Percentiles rank a stretch among this genome's conserved stretches.
Conservation (phyloP, 2,888 invertebrate species). For the Antitype chi region DNA sequence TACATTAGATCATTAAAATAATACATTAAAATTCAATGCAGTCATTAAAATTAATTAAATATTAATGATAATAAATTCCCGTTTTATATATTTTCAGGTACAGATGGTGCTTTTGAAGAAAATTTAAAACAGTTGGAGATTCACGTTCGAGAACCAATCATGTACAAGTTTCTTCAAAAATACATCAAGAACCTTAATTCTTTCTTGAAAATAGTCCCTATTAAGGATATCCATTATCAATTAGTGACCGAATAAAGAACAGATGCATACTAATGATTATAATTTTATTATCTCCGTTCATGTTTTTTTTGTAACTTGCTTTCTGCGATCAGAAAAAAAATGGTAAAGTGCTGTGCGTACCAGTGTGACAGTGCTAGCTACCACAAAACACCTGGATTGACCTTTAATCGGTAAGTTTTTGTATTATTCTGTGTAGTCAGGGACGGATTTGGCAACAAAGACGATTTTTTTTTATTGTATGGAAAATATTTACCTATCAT, state of each 20-base stretch:
- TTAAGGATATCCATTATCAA: constrained; percentile 35
- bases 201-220: constrained; percentile 28
- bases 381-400: too few relatives aligned
- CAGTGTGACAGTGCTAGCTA: too few relatives aligned
- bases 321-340: too few relatives aligned
- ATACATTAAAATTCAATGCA: too few relatives aligned
- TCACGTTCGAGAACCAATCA: constrained; percentile 5
- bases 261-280: not conserved
- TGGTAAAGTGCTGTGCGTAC: too few relatives aligned
- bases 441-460: too few relatives aligned
- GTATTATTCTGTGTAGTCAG: too few relatives aligned
- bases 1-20: too few relatives aligned
- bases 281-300: not conserved
- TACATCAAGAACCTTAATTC: constrained; percentile 29
- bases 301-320: not conserved
- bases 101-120: not conserved
- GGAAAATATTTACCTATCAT: too few relatives aligned
- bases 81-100: constrained; percentile 14
- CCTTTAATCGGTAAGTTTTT: too few relatives aligned
- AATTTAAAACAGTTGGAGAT: constrained; percentile 16
- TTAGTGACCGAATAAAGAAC: not conserved
- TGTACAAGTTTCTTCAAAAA: constrained; percentile 33
- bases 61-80: not conserved
- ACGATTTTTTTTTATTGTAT: too few relatives aligned
- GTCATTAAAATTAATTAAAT: too few relatives aligned